Conservation (phyloP, 2,888 invertebrate species). For the Drosophila neutralis region DNA sequence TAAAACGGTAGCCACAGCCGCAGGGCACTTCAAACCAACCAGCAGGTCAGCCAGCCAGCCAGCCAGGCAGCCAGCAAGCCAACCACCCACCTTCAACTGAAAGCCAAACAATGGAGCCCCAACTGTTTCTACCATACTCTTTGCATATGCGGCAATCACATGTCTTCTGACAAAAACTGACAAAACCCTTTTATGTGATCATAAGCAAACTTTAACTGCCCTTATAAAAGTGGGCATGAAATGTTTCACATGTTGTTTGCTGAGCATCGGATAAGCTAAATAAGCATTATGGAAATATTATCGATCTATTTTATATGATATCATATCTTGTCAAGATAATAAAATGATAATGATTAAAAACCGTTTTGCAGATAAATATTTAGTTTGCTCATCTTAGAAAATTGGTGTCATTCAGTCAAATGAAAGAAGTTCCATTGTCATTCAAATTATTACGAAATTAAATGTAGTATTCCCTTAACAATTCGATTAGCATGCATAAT, state of each 20-base stretch:
- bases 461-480: background rate
- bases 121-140: conserved; percentile 39
- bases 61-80: conserved; percentile 1
- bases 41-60: conserved; percentile 10
- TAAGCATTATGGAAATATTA: background rate
- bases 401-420: background rate
- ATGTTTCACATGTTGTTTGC: background rate
- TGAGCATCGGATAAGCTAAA: background rate
- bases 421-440: background rate
- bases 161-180: conserved; percentile 46
- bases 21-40: conserved; percentile 45
- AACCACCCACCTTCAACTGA: conserved; percentile 63
- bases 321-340: background rate
- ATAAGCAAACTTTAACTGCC: conserved; percentile 27
- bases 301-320: background rate
- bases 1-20: conserved; percentile 70
- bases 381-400: background rate
- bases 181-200: conserved; percentile 56
- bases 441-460: background rate
- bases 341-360: background rate
- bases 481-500: background rate
- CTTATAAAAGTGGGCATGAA: background rate
- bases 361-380: background rate
- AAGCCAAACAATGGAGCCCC: conserved; percentile 56
- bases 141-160: conserved; percentile 59